Conservation (phyloP, 2,797 vertebrate species). For the Melanotaenia boesemani region DNA sequence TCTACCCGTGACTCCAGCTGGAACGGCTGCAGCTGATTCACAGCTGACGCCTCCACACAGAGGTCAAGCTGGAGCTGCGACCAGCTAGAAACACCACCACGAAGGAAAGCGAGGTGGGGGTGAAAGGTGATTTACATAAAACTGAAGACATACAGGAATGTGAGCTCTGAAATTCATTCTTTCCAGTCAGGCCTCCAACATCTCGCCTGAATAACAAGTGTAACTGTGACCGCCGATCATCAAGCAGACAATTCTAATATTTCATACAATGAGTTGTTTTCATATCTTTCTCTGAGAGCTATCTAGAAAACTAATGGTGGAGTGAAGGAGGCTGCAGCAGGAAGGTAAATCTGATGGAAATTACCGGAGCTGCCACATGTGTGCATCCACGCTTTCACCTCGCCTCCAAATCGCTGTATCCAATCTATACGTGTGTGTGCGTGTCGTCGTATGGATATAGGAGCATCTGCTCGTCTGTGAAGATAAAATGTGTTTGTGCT, state of each 20-base stretch:
- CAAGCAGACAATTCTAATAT: slow-evolving; percentile 33
- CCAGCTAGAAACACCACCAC: slow-evolving; percentile 1
- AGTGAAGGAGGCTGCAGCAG: slow-evolving; percentile 22
- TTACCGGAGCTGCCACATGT: slow-evolving; percentile 38
- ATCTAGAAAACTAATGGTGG: slow-evolving; percentile 32
- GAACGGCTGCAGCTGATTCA: too few species aligned
- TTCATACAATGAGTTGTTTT: slow-evolving; percentile 41
- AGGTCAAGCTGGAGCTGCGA: slow-evolving; percentile 24
- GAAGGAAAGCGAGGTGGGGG: background rate
- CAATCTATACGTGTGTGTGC: slow-evolving; percentile 31
- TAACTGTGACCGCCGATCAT: slow-evolving; percentile 42
- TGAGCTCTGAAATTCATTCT: slow-evolving; percentile 31
- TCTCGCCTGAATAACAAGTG: slow-evolving; percentile 50
- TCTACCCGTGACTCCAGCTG: background rate
- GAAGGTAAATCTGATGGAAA: slow-evolving; percentile 59
- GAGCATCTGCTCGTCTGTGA: slow-evolving; percentile 15
- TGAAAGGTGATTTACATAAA: slow-evolving; percentile 42
- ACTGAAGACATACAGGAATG: slow-evolving; percentile 7
- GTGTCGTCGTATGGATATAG: slow-evolving; percentile 10
- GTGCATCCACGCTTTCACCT: slow-evolving; percentile 37
- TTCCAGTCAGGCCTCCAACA: slow-evolving; percentile 46
- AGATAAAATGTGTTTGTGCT: slow-evolving; percentile 25
- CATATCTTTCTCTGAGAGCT: slow-evolving; percentile 33
- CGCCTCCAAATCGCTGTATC: slow-evolving; percentile 45
- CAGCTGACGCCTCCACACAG: background rate